Conservation (phyloP, 2,113 vertebrate species). For the Callipepla squamata region DNA sequence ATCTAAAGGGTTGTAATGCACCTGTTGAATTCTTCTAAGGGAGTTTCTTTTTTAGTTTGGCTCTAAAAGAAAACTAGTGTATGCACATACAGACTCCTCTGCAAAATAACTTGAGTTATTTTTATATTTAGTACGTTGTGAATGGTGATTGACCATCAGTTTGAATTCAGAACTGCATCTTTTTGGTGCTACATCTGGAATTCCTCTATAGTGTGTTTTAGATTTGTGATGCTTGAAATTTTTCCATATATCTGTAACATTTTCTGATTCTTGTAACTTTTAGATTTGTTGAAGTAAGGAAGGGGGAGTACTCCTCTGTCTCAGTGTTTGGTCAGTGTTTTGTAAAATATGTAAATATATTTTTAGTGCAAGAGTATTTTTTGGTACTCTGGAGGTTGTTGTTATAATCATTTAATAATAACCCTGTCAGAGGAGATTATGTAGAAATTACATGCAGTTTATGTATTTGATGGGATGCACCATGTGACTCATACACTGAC, state of each 20-base stretch:
- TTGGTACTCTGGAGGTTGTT: neutral
- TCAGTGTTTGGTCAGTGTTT: neutral
- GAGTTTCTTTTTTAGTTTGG: neutral
- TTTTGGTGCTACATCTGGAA: neutral
- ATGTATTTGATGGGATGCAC: rapidly evolving
- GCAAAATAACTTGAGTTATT: neutral
- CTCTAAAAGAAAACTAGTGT: neutral
- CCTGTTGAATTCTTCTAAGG: neutral
- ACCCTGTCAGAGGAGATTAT: neutral
- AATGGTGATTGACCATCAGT: neutral
- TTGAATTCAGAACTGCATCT: neutral
- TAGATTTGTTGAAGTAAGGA: neutral
- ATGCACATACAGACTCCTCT: neutral
- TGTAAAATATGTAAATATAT: neutral
- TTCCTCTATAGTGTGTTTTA: neutral
- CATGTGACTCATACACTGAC: neutral
- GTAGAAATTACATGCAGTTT: neutral
- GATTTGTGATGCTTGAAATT: neutral
- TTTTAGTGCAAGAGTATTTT: neutral
- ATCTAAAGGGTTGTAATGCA: neutral
- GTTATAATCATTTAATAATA: neutral
- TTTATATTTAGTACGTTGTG: neutral
- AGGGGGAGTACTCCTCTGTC: neutral
- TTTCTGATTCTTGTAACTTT: neutral
- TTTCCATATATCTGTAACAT: rapidly evolving